phyloP scores from a whole-genome alignment of 2,888 invertebrate genomes.

The Scaptomyza caliginosa region DNA sequence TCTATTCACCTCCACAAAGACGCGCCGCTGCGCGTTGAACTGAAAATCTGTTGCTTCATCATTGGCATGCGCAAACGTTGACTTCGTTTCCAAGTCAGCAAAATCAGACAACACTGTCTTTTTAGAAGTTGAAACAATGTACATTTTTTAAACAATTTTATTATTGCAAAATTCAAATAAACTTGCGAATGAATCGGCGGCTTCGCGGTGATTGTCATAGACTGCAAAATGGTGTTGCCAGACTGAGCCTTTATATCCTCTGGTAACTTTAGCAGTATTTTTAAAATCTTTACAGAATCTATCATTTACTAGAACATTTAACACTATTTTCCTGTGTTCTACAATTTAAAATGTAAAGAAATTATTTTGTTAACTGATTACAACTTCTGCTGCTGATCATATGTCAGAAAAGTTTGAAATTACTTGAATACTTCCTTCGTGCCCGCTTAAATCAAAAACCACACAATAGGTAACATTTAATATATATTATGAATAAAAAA shows the following conservation, averaged over 20 bases:
- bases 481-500: not conserved
- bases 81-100: conserved; percentile 79
- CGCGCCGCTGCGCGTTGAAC: conserved; percentile 76
- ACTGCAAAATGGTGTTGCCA: conserved; percentile 19
- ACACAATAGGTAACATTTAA: no score
- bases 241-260: not conserved
- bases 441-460: not conserved
- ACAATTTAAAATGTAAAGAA: not conserved
- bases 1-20: conserved; percentile 82
- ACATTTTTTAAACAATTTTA: conserved; percentile 62
- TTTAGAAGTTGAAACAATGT: conserved; percentile 81
- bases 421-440: not conserved
- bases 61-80: conserved; percentile 73
- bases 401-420: not conserved
- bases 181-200: conserved; percentile 16
- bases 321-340: not conserved
- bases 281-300: not conserved
- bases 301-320: not conserved
- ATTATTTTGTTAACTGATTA: not conserved
- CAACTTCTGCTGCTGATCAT: not conserved
- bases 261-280: not conserved
- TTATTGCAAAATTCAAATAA: not conserved
- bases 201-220: conserved; percentile 4
- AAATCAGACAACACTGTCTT: conserved; percentile 80
- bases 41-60: conserved; percentile 82